phyloP scores from a whole-genome alignment of 2,113 vertebrate species.

The Myocastor coypus region DNA sequence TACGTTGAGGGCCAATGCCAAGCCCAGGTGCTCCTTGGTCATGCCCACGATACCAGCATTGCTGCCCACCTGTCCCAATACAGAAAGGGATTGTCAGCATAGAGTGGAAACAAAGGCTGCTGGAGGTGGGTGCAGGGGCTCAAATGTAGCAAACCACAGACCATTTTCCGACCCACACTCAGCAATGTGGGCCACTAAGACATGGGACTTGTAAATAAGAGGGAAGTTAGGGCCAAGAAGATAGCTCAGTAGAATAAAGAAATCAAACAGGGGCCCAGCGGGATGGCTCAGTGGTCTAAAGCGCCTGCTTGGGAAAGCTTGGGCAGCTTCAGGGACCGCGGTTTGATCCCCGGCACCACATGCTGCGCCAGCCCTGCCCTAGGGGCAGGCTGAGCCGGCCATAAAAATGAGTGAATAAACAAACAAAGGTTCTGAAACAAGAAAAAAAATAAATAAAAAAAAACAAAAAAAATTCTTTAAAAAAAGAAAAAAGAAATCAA shows the following conservation, averaged over 20 bases:
- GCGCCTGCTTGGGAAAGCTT: no score
- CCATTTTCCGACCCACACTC: neutral
- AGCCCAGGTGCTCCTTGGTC: slow-evolving; percentile 98
- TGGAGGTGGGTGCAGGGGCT: neutral
- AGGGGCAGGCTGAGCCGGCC: no score
- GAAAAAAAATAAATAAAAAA: neutral
- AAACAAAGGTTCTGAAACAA: no score
- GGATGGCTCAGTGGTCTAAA: no score
- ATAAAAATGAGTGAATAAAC: no score
- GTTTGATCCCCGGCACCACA: no score
- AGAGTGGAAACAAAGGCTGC: neutral
- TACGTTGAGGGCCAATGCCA: slow-evolving; percentile 97
- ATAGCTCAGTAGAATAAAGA: neutral
- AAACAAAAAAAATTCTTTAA: no score
- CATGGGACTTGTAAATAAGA: neutral
- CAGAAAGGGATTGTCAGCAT: slow-evolving; percentile 54
- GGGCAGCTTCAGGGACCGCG: no score
- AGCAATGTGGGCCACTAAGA: neutral
- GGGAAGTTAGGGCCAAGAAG: neutral
- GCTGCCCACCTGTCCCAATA: slow-evolving; percentile 94
- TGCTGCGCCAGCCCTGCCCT: no score
- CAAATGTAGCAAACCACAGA: neutral
- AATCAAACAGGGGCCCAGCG: no score
- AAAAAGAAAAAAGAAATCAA: no score
- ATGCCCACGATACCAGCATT: slow-evolving; percentile 99